phyloP scores from a whole-genome alignment of 2,797 vertebrate species.

The Melanotaenia trifasciata region DNA sequence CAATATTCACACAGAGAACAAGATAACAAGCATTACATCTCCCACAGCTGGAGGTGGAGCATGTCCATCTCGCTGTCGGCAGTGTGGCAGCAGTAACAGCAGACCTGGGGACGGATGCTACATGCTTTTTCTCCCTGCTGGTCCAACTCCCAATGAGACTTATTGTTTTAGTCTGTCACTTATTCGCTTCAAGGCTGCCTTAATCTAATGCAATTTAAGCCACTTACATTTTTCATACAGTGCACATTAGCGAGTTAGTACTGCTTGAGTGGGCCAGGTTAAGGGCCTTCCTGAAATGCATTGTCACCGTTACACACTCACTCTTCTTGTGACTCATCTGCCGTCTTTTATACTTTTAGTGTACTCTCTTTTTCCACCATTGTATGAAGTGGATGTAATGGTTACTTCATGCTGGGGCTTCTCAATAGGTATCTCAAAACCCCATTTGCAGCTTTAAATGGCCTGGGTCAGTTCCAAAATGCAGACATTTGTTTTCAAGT shows the following conservation, averaged over 20 bases:
- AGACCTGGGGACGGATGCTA: constrained; percentile 48
- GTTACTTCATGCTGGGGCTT: constrained; percentile 49
- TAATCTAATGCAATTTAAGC: constrained; percentile 82
- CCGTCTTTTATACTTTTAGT: constrained; percentile 34
- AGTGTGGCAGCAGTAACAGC: constrained; percentile 33
- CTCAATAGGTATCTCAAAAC: constrained; percentile 55
- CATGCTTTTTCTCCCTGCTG: constrained; percentile 32
- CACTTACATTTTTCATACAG: constrained; percentile 81
- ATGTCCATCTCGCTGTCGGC: constrained; percentile 57
- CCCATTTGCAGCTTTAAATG: constrained; percentile 66
- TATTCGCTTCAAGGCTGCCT: constrained; percentile 75
- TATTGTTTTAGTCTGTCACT: constrained; percentile 83
- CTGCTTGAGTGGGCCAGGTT: constrained; percentile 73
- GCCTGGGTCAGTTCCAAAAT: constrained; percentile 56
- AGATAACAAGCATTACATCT: constrained; percentile 74
- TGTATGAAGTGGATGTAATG: constrained; percentile 37
- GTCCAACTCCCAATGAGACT: constrained; percentile 62
- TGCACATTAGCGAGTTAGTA: constrained; percentile 78
- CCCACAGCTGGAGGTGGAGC: constrained; percentile 68
- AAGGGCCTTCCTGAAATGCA: constrained; percentile 82
- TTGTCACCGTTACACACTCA: constrained; percentile 49
- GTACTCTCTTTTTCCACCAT: neutral
- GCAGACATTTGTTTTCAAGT: constrained; percentile 53
- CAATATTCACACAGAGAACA: constrained; percentile 69
- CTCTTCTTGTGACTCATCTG: constrained; percentile 42